Evolutionary conservation across 2,888 invertebrate genomes (phyloP), one percentile per base, ranked within the genome.

Genomic region (Phasia obesa): DNA sequence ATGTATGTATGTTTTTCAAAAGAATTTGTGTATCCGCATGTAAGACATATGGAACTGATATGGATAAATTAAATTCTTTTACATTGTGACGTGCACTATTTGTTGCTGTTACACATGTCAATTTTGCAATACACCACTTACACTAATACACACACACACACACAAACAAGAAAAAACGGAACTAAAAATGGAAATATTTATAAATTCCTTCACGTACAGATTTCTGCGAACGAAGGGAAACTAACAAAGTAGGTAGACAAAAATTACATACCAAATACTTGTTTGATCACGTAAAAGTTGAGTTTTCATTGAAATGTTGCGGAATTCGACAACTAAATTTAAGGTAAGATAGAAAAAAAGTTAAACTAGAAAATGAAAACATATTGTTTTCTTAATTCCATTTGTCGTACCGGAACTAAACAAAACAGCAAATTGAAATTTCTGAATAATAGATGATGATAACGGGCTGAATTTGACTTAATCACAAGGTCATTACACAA

Each of bases 1-100:
- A 13, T 38, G 13, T 38, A 11, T 38, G 38, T 38, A 38, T 3
- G 15, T 42, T 1, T 42, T n/a, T 13, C 19, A 25, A 53, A 67
- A 15, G 15, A 60, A 60, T 19, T 60, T 60, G 38, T 38, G 35
- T 19, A 60, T 31, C 53, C 53, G 49, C 49, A 69, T 62, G 53
- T 49, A 55, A 31, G 25, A 67, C 38, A 3, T 5, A 57, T 81
- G 75, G 71, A 82, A 85, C 82, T 82, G 80, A 84, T 85, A 75
- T 78, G 77, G 82, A 84, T 75, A 85, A 84, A 85, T 84, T 80
- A 84, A 82, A 76, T 74, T 82, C 49, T 60, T 67, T 17, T 38
- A 42, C 44, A 81, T 35, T 69, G 60, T 42, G 53, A 67, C 76
- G 59, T 77, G 55, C 51, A 57, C 35, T 59, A 62, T 35, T 77